Conservation (phyloP, 2,113 vertebrate species). For the Erythrocercus mccallii region DNA sequence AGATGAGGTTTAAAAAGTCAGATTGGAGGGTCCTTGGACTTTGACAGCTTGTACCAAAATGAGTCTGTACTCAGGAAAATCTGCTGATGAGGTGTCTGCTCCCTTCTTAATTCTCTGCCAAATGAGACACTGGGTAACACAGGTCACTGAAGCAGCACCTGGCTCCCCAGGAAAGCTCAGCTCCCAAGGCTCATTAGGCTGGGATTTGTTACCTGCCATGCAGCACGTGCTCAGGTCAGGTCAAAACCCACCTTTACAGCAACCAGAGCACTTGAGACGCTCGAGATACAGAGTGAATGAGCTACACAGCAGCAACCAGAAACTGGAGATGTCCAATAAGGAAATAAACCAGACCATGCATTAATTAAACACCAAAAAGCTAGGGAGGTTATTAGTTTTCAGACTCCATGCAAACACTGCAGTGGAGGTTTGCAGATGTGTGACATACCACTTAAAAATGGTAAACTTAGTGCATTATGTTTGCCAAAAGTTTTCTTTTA, state of each 20-base stretch:
- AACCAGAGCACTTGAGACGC: not conserved
- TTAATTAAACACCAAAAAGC: not conserved
- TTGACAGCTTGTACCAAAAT: conserved; percentile 41
- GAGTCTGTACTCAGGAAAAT: conserved; percentile 44
- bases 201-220: not conserved
- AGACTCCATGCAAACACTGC: not conserved
- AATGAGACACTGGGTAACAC: conserved; percentile 1
- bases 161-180: not conserved
- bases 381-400: not conserved
- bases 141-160: conserved; percentile 27
- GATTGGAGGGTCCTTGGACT: conserved; percentile 66
- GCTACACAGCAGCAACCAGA: not conserved
- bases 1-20: conserved; percentile 35
- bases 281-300: not conserved
- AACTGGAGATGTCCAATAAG: not conserved
- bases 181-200: not conserved
- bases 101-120: conserved; percentile 49
- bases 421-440: not conserved
- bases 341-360: not conserved
- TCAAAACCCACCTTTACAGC: not conserved
- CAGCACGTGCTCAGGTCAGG: not conserved
- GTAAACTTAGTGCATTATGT: not conserved
- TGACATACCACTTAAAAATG: not conserved
- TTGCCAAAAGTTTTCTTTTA: not conserved
- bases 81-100: conserved; percentile 72